Evolutionary conservation across 2,888 invertebrate genomes (phyloP).

Genomic region (Fragum fragum): DNA sequence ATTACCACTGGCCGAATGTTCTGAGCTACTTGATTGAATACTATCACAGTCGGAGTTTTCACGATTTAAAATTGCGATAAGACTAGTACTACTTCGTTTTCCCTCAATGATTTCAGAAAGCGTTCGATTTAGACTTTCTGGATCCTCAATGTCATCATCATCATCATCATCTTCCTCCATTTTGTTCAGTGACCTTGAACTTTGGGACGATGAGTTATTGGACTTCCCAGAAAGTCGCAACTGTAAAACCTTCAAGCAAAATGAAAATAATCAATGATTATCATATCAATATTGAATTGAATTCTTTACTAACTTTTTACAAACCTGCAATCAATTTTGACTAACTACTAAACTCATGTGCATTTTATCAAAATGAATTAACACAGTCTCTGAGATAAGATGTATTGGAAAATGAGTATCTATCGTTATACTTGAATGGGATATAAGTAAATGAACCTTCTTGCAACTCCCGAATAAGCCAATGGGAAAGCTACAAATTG

Average conservation of each 20-base stretch:
- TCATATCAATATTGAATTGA: too few relatives aligned
- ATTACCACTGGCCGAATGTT: conserved; percentile 39
- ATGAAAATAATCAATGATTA: too few relatives aligned
- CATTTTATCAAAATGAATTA: too few relatives aligned
- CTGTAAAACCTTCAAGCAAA: conserved; percentile 80
- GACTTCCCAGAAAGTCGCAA: conserved; percentile 79
- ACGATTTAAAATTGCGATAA: conserved; percentile 61
- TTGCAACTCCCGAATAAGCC: too few relatives aligned
- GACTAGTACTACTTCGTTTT: conserved; percentile 65
- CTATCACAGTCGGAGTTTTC: conserved; percentile 67
- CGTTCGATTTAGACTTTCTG: conserved; percentile 80
- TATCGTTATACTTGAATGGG: too few relatives aligned
- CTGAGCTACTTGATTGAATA: conserved; percentile 62
- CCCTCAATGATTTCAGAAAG: conserved; percentile 83
- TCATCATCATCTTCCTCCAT: conserved; percentile 75
- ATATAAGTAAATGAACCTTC: too few relatives aligned
- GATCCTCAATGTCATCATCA: conserved; percentile 78
- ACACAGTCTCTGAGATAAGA: too few relatives aligned
- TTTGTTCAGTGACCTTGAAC: conserved; percentile 40
- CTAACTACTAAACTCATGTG: too few relatives aligned
- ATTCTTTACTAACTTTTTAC: too few relatives aligned
- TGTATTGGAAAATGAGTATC: too few relatives aligned
- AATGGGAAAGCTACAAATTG: too few relatives aligned
- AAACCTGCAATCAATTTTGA: too few relatives aligned
- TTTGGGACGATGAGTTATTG: conserved; percentile 55